A percentile compares a stretch with the other conserved stretches of the same genome.
Conservation (phyloP, 2,888 invertebrate genomes). For the Xestia sexstrigata region DNA sequence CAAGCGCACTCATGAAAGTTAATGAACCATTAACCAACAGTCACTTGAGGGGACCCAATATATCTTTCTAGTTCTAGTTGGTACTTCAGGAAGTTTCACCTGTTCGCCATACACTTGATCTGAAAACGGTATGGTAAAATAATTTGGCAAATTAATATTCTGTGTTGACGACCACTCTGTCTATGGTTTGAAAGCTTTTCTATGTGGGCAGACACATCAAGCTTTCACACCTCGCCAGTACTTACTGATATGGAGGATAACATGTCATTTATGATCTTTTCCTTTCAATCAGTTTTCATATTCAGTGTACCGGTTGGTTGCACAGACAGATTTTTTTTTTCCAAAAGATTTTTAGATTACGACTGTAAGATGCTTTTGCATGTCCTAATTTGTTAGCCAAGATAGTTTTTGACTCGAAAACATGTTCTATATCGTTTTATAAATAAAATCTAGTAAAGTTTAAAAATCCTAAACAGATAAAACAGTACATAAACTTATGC, state of each 20-base stretch:
- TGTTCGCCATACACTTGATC: not conserved
- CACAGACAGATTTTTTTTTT: not conserved
- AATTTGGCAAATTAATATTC: not conserved
- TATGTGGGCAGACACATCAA: not conserved
- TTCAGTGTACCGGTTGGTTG: not conserved
- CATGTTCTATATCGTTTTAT: too few relatives aligned
- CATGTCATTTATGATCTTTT: not conserved
- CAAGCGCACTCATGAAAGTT: constrained; percentile 12
- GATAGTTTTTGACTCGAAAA: not conserved
- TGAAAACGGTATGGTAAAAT: not conserved
- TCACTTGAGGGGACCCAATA: constrained; percentile 4
- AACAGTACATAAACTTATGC: constrained; percentile 22
- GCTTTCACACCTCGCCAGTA: not conserved
- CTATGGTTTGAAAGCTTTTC: not conserved
- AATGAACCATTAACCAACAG: constrained; percentile 30
- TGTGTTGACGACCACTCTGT: not conserved
- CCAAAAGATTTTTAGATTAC: not conserved
- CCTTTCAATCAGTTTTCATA: not conserved
- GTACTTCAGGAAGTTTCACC: not conserved
- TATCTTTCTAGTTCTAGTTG: not conserved
- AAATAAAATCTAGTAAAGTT: not conserved
- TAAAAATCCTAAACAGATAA: constrained; percentile 12
- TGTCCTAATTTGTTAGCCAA: not conserved
- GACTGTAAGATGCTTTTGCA: not conserved
- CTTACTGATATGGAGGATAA: not conserved